Evolutionary conservation across 2,113 vertebrate genomes (phyloP), one percentile per base, ranked within the genome.

Genomic region (Tragulus kanchil): DNA sequence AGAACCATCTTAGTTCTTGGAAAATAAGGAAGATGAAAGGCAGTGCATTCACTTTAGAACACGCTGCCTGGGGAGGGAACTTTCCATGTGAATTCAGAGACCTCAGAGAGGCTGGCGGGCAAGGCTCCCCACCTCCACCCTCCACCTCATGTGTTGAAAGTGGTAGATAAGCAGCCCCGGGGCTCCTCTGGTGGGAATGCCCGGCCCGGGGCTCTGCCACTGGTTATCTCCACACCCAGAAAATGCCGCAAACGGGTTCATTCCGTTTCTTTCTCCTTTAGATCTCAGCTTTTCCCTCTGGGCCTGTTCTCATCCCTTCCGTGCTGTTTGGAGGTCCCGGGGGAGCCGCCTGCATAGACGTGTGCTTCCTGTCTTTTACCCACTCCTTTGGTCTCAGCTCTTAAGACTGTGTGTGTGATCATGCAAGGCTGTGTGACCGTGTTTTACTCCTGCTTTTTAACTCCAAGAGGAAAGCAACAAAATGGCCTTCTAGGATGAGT

Each of bases 11-110:
- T 17, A 6, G 42, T 73, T 31, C 69, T 54, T 82, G 90, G 92
- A 78, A 97, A 98, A 93, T 75, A 64, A 96, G 97, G 97, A 97
- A 97, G 98, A 97, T 93, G 95, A 93, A 96, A 95, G 17, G n/a
- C n/a, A 85, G 88, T 42, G 28, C 36, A 19, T 93, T 71, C 56
- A 93, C 95, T 91, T 95, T 19, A 90, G 97, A 95, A 3, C 0
- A 48, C n/a, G n/a, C 36, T 1, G 12, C 64, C 92, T 21, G 86
- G 94, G 94, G 21, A 15, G 86, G 85, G 96, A 97, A 94, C 94
- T 98, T 98, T 97, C 97, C 4, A 50, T 97, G 89, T 96, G 94
- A 97, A 62, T 6, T 36, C 90, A 36, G 4, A 78, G 79, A 88
- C 91, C 81, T 48, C 86, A 0, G 64, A 61, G 28, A 42, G 90